Percentiles rank a stretch among this genome's conserved stretches.
Conservation (phyloP, 1,140 invertebrate genomes). For the Ptiloglossa arizonensis region DNA sequence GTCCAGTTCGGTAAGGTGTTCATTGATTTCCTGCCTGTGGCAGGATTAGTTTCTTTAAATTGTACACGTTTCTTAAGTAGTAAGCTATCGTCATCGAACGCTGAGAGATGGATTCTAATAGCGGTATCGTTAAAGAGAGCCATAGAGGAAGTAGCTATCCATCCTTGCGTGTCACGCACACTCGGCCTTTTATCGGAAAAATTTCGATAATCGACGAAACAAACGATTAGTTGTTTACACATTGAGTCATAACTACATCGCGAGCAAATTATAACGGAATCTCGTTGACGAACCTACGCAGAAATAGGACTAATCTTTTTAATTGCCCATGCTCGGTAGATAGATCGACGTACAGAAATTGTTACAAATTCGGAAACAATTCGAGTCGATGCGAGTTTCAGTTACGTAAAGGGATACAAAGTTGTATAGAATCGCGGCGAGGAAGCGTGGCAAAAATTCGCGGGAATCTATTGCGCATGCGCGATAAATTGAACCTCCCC, state of each 20-base stretch:
- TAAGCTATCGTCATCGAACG: background rate
- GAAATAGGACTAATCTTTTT: no score
- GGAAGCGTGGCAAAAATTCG: background rate
- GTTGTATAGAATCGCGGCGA: background rate
- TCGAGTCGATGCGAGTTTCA: no score
- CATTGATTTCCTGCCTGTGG: no score
- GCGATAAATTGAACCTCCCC: background rate
- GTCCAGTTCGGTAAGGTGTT: no score
- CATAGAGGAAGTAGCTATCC: slow-evolving; percentile 5
- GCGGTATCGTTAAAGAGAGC: background rate
- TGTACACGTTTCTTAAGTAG: no score
- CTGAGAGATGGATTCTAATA: background rate
- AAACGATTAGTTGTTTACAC: slow-evolving; percentile 39
- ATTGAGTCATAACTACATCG: slow-evolving; percentile 18
- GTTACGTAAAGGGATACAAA: no score
- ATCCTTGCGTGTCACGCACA: slow-evolving; percentile 1
- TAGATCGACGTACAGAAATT: no score
- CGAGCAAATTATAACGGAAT: background rate
- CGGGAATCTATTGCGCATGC: background rate
- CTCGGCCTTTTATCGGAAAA: slow-evolving; percentile 34
- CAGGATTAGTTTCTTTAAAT: no score
- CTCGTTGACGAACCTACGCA: background rate
- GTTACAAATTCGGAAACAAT: no score
- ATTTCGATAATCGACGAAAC: slow-evolving; percentile 21
- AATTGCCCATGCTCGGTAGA: no score